Percentiles rank a stretch among this genome's conserved stretches.
Evolutionary conservation across 1,140 invertebrate species (phyloP).

Genomic region (Pogonus chalceus): DNA sequence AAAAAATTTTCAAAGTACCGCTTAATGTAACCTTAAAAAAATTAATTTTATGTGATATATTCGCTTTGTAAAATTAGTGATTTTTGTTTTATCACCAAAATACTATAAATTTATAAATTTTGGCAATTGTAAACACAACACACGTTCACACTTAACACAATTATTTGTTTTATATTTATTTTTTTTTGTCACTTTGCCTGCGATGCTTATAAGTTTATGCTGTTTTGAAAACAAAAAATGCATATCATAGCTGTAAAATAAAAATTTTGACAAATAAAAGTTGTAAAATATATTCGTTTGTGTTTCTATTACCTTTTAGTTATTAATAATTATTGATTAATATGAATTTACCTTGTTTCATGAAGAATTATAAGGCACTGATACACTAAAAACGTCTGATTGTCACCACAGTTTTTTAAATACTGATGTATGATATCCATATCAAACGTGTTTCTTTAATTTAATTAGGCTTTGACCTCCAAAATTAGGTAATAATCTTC

Average conservation of each 20-base stretch:
- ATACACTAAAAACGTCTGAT: too few species aligned
- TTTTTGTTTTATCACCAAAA: not conserved
- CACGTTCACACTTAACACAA: not conserved
- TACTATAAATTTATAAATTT: not conserved
- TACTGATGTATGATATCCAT: too few species aligned
- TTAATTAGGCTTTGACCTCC: too few species aligned
- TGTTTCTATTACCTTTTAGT: too few species aligned
- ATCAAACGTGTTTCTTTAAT: too few species aligned
- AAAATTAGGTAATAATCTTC: too few species aligned
- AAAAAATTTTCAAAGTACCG: conserved; percentile 5
- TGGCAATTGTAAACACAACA: not conserved
- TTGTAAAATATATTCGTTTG: conserved; percentile 39
- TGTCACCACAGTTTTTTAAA: too few species aligned
- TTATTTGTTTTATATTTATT: conserved; percentile 7
- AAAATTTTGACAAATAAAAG: conserved; percentile 59
- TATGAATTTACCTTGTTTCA: too few species aligned
- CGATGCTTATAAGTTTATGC: conserved; percentile 40
- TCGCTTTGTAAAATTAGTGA: conserved; percentile 1
- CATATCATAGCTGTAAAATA: conserved; percentile 77
- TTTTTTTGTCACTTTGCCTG: conserved; percentile 21
- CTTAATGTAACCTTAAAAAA: not conserved
- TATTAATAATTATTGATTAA: too few species aligned
- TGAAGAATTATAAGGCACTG: too few species aligned
- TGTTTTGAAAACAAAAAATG: conserved; percentile 66
- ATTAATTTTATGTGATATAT: conserved; percentile 1